A percentile compares a stretch with the other conserved stretches of the same genome.
phyloP scores from a whole-genome alignment of 2,113 vertebrate genomes.

The Myodes glareolus region DNA sequence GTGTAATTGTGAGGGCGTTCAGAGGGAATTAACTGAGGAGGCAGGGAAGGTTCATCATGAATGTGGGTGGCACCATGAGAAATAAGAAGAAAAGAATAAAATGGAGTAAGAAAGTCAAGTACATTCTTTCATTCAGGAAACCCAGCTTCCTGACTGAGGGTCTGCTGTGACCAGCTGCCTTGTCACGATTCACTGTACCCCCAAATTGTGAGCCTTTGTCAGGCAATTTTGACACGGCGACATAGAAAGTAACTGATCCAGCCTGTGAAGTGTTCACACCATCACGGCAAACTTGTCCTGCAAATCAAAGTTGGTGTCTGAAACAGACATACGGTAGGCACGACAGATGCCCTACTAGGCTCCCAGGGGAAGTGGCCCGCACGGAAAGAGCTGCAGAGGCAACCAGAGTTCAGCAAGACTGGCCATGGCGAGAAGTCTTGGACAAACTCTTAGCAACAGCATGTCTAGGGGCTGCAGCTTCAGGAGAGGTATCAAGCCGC shows the following conservation, averaged over 20 bases:
- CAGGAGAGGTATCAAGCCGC: neutral
- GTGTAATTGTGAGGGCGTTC: neutral
- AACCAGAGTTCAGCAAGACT: neutral
- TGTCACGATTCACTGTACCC: neutral
- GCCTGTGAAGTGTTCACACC: neutral
- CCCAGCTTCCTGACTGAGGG: neutral
- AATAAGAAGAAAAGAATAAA: neutral
- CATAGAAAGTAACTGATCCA: neutral
- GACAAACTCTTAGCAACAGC: neutral
- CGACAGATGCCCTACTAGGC: neutral
- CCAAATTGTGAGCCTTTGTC: neutral
- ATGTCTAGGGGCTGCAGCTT: neutral
- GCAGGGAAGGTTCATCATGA: no score
- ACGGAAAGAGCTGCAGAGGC: neutral
- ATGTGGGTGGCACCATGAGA: neutral
- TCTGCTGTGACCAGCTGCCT: neutral
- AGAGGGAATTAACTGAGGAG: neutral
- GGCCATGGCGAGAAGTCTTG: neutral
- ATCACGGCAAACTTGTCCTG: neutral
- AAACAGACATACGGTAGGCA: neutral
- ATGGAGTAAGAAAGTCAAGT: neutral
- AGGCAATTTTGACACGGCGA: neutral
- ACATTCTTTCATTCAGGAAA: neutral
- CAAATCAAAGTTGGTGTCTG: neutral
- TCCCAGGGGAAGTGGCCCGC: neutral